Conservation (phyloP, 2,113 vertebrate species). For the Paramisgurnus dabryanus region DNA sequence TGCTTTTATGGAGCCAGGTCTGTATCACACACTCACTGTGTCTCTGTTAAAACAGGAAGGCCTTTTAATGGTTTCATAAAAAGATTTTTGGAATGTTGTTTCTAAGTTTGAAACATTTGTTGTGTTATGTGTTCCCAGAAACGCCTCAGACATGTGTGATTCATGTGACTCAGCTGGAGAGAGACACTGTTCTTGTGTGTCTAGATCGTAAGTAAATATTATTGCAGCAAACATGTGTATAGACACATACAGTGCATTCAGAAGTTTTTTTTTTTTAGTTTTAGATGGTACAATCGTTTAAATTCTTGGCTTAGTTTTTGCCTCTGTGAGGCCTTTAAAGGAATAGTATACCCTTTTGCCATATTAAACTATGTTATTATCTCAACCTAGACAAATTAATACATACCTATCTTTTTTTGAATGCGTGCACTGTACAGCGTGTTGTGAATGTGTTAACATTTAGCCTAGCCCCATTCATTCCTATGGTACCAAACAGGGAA, state of each 20-base stretch:
- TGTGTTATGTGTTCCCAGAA: constrained; percentile 75
- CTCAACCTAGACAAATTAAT: too few relatives aligned
- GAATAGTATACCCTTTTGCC: too few relatives aligned
- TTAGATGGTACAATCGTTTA: too few relatives aligned
- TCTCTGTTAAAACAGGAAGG: background rate
- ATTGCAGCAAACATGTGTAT: background rate
- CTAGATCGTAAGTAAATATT: constrained; percentile 86
- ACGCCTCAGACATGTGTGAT: constrained; percentile 92
- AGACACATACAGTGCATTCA: background rate
- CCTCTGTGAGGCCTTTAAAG: too few relatives aligned
- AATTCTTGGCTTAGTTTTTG: too few relatives aligned
- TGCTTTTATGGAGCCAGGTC: constrained; percentile 94
- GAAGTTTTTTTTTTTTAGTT: too few relatives aligned
- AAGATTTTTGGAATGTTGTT: background rate
- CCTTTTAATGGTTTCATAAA: background rate
- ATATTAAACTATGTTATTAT: too few relatives aligned
- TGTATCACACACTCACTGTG: background rate
- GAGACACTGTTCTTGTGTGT: constrained; percentile 97
- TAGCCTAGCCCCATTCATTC: too few relatives aligned
- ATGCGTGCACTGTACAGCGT: too few relatives aligned
- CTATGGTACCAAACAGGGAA: too few relatives aligned
- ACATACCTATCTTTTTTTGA: too few relatives aligned
- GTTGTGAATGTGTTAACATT: too few relatives aligned
- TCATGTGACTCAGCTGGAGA: constrained; percentile 94
- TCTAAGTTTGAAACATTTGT: background rate